Evolutionary conservation across 92 coral and sea anemone genomes (phyloP), one percentile per base, ranked within the genome.

Genomic region (Zoanthus sociatus): DNA sequence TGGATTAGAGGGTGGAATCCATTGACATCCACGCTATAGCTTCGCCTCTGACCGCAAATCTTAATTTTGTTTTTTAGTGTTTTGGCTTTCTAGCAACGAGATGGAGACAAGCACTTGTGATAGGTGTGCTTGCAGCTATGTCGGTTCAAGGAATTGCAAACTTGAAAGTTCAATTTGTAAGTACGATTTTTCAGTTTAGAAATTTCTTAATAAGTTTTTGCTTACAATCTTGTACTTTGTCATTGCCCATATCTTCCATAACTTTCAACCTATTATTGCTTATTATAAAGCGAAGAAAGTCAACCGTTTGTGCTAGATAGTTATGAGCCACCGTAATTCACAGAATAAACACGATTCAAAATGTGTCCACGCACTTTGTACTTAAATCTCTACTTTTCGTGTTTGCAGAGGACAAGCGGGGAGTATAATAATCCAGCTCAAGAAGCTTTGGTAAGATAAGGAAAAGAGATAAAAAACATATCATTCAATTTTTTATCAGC

Each of bases 381-480:
- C 46, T 69, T 18, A 11, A 82, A 53, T 64, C 58, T 47, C 5
- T 30, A 69, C 46, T 9, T 30, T 6, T 66, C 64, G 42, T 58
- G 16, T 37, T 75, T 89, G 10, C 83, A 96, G 99, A 92, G 93
- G 54, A 96, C 99, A 0, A 72, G 91, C 11, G 99, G 99, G 60
- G 99, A 96, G 69, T 96, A 95, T 73, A 96, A 96, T 87, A 96
- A 96, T 90, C 99, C 99, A 1, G 90, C 94, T 47, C 90, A 93
- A 87, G 99, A 96, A 73, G 98, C 83, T 14, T 68, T 96, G 88
- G 98, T 96, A 37, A 83, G 94, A 78, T 2, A 20, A 44, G 9
- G 42, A 10, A 4, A 44, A 9, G 8, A 56, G 0, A 26, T 56
- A 63, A 15, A 60, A 63, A 15, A 60, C 66, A 20, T 60, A 60